phyloP scores from a whole-genome alignment of 2,888 invertebrate species.

The Andrena flavipes region DNA sequence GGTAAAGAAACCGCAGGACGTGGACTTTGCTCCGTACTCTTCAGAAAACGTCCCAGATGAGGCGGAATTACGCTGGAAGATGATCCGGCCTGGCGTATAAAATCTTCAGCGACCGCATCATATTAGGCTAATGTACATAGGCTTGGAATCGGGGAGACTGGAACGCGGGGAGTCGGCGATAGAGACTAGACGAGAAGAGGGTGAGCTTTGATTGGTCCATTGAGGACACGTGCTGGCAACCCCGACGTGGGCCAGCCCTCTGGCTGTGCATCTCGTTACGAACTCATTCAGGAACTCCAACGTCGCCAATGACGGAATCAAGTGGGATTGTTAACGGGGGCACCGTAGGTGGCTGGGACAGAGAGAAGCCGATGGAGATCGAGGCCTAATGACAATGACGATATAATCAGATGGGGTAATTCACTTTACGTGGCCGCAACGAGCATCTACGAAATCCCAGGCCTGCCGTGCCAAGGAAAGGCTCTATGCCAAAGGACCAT shows the following conservation, averaged over 20 bases:
- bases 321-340: slow-evolving; percentile 82
- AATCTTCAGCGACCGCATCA: slow-evolving; percentile 48
- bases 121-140: slow-evolving; percentile 75
- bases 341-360: slow-evolving; percentile 73
- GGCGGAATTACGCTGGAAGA: slow-evolving; percentile 24
- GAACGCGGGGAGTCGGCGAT: slow-evolving; percentile 46
- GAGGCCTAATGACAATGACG: slow-evolving; percentile 70
- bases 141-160: slow-evolving; percentile 41
- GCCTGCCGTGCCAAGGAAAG: background rate
- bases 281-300: slow-evolving; percentile 83
- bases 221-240: slow-evolving; percentile 83
- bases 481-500: background rate
- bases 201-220: slow-evolving; percentile 85
- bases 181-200: slow-evolving; percentile 77
- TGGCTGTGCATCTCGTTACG: slow-evolving; percentile 84
- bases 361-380: slow-evolving; percentile 71
- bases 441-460: slow-evolving; percentile 14
- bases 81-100: slow-evolving; percentile 31
- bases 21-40: slow-evolving; percentile 1
- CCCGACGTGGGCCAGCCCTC: slow-evolving; percentile 79
- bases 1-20: slow-evolving; percentile 19
- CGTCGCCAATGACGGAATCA: slow-evolving; percentile 81
- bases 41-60: slow-evolving; percentile 28
- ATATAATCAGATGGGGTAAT: slow-evolving; percentile 73
- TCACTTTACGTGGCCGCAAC: slow-evolving; percentile 68